phyloP scores from a whole-genome alignment of 92 coral and sea anemone species.

The Anthopleura xanthogrammica region DNA sequence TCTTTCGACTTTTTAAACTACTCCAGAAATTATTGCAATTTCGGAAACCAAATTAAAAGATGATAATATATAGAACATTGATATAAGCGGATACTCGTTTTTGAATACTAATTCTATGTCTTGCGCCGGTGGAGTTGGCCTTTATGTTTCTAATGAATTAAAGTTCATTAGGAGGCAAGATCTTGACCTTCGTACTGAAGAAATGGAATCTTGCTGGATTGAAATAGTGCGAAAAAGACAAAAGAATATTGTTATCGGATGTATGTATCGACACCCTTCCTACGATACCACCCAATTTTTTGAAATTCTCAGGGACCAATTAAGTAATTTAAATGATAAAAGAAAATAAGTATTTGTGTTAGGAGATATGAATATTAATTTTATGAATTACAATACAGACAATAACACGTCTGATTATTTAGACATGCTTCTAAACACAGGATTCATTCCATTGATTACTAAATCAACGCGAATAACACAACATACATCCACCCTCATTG shows the following conservation, averaged over 20 bases:
- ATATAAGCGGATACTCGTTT: constrained; percentile 26
- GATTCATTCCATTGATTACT: constrained; percentile 26
- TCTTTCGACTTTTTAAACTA: constrained; percentile 6
- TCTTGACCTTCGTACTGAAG: not conserved
- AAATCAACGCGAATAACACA: constrained; percentile 41
- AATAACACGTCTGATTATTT: constrained; percentile 38
- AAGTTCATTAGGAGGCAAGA: constrained; percentile 29
- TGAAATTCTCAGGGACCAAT: constrained; percentile 6
- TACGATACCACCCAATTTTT: constrained; percentile 15
- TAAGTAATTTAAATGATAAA: constrained; percentile 18
- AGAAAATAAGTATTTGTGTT: constrained; percentile 28
- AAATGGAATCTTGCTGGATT: constrained; percentile 34
- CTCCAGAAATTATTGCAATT: constrained; percentile 41
- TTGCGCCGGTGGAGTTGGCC: constrained; percentile 46
- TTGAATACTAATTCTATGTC: constrained; percentile 47
- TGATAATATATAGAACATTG: constrained; percentile 16
- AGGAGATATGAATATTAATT: constrained; percentile 33
- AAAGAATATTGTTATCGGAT: constrained; percentile 18
- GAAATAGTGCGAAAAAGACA: constrained; percentile 9
- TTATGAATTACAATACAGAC: constrained; percentile 29
- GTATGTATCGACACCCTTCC: constrained; percentile 31
- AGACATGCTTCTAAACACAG: constrained; percentile 28
- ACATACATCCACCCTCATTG: constrained; percentile 50
- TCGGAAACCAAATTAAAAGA: not conserved
- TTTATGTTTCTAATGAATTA: constrained; percentile 41